Base-by-base conservation (phyloP, 1,140 invertebrate genomes). In the Triops cancriformis region DNA sequence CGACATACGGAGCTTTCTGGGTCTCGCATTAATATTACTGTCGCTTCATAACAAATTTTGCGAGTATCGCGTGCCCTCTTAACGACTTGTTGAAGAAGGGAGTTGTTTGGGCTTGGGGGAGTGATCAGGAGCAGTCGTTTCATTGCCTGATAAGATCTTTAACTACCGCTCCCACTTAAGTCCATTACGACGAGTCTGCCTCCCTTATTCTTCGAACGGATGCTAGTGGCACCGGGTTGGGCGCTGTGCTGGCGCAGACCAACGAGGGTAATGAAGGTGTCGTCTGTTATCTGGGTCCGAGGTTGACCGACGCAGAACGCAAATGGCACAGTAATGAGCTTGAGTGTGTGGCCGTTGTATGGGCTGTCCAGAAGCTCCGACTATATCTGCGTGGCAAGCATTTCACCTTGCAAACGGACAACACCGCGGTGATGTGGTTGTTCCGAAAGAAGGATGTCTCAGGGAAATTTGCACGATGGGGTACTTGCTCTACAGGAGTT, bases 251-350 rank as follows among this genome's bases (percentile, higher is more conserved):
- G 0, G 79, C 78, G 0, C 85, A 87, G 77, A 80, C 81, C n/a
- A 26, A 77, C 6, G 82, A 81, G 26, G 73, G 77, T 1, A 73
- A 42, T 80, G 84, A 77, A 79, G 80, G 80, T 18, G 84, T 85
- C 1, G 82, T 88, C 6, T 85, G 84, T 26, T 88, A 87, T 79
- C 84, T 85, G 1, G 83, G 83, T 28, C 74, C 85, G 18, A 76
- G 81, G 9, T 75, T 87, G 4, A 77, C 73, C 41, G 41, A 77
- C 14, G n/a, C 77, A 2, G 85, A 87, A 82, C 76, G 73, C 51
- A 83, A 83, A 10, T 87, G 84, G 78, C 75, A 80, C 72, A 79
- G 87, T 27, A n/a, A n/a, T n/a, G n/a, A n/a, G n/a, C n/a, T n/a
- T n/a, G n/a, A n/a, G n/a, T n/a, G n/a, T n/a, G n/a, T n/a, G n/a